Evolutionary conservation across 2,888 invertebrate genomes (phyloP).

Genomic region (Augochlorella aurata): DNA sequence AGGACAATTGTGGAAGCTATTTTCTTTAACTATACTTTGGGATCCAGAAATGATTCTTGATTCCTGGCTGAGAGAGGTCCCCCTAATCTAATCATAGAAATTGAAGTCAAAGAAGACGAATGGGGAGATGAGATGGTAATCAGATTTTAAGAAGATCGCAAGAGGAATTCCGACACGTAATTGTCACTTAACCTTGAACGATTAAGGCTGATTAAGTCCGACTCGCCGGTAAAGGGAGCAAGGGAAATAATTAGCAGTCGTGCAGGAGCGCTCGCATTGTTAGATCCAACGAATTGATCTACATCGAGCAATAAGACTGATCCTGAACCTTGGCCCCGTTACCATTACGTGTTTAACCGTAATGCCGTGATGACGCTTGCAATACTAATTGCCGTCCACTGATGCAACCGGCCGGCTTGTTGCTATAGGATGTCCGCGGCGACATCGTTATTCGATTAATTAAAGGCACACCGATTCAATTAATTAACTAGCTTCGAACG

Average conservation of each 20-base stretch:
- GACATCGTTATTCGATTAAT: slow-evolving; percentile 32
- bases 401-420: slow-evolving; percentile 50
- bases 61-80: too few species aligned
- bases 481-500: background rate
- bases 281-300: slow-evolving; percentile 66
- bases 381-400: slow-evolving; percentile 54
- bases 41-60: too few species aligned
- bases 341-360: slow-evolving; percentile 75
- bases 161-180: background rate
- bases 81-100: too few species aligned
- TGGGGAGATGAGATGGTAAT: background rate
- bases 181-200: slow-evolving; percentile 15
- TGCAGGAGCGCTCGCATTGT: slow-evolving; percentile 45
- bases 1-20: too few species aligned
- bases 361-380: slow-evolving; percentile 58
- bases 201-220: slow-evolving; percentile 28
- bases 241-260: slow-evolving; percentile 18
- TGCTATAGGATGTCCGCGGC: slow-evolving; percentile 7
- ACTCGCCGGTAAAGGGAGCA: slow-evolving; percentile 12
- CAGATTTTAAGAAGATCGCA: background rate
- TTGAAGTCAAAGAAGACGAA: background rate
- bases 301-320: slow-evolving; percentile 69
- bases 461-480: background rate
- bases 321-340: slow-evolving; percentile 74
- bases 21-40: too few species aligned